Percentiles rank a stretch among this genome's conserved stretches.
phyloP scores from a whole-genome alignment of 1,140 invertebrate genomes.

The Maniola jurtina region DNA sequence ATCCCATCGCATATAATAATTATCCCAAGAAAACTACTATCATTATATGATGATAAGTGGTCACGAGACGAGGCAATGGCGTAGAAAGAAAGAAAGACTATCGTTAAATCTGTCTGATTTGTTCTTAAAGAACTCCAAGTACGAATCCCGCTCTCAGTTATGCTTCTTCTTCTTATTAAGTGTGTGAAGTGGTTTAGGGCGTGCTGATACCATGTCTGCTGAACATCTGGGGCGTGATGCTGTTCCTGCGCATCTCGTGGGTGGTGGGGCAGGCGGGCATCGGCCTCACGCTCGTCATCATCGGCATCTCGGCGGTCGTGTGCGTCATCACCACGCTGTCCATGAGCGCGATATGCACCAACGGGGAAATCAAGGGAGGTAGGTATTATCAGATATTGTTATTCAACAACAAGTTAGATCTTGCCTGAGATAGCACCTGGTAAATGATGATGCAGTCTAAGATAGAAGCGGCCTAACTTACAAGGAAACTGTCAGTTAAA shows the following conservation, averaged over 20 bases:
- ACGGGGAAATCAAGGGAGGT: conserved; percentile 99
- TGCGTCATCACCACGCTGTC: conserved; percentile 97
- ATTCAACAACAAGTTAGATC: neutral
- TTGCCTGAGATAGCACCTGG: no score
- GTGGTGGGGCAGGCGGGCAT: conserved; percentile 91
- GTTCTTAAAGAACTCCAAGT: no score
- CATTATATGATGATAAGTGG: no score
- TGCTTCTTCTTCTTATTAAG: conserved; percentile 26
- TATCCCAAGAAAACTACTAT: no score
- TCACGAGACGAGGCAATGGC: no score
- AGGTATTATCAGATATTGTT: conserved; percentile 43
- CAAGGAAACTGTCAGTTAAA: neutral
- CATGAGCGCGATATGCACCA: conserved; percentile 98
- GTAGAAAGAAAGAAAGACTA: no score
- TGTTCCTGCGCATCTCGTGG: conserved; percentile 92
- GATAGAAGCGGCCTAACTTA: no score
- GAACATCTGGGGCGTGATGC: conserved; percentile 94
- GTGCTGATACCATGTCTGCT: conserved; percentile 91
- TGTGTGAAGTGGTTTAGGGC: conserved; percentile 75
- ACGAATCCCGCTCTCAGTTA: no score
- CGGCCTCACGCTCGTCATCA: conserved; percentile 87
- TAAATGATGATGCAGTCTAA: no score
- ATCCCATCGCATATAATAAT: no score
- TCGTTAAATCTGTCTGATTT: no score
- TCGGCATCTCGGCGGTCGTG: conserved; percentile 92